Evolutionary conservation across 2,113 vertebrate genomes (phyloP).

Genomic region (Thalassarche chlororhynchos): DNA sequence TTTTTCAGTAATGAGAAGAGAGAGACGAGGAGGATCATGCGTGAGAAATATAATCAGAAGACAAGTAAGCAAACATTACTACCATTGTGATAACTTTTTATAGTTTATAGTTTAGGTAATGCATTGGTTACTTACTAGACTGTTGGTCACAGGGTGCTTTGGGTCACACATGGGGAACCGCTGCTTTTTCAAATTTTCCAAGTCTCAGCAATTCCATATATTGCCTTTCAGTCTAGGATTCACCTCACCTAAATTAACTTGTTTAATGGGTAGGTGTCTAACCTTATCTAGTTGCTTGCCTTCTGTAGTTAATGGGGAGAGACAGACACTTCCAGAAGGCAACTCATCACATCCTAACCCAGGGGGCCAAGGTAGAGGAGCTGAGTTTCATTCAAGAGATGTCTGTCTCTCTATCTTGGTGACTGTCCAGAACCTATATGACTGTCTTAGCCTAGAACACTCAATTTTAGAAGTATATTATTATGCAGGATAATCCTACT

Average conservation of each 20-base stretch:
- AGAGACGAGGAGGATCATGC: not conserved
- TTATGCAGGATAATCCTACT: not conserved
- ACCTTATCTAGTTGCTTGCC: not conserved
- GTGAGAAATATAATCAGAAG: not conserved
- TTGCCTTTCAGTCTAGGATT: not conserved
- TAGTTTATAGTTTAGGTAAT: not conserved
- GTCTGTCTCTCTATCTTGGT: not conserved
- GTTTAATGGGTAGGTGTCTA: not conserved
- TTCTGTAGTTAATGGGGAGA: not conserved
- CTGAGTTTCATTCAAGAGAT: not conserved
- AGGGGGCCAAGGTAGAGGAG: fast-evolving
- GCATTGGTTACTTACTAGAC: not conserved
- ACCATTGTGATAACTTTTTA: not conserved
- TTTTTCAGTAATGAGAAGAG: not conserved
- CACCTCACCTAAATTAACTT: not conserved
- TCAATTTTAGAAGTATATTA: not conserved
- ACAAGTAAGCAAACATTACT: not conserved
- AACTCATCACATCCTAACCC: not conserved
- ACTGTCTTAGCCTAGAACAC: not conserved
- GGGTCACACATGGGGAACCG: not conserved
- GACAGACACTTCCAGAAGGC: not conserved
- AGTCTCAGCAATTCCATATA: not conserved
- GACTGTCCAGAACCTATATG: not conserved
- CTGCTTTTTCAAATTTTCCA: not conserved
- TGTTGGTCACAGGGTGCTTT: not conserved